Evolutionary conservation across 2,113 vertebrate species (phyloP).

Genomic region (Sprattus sprattus): DNA sequence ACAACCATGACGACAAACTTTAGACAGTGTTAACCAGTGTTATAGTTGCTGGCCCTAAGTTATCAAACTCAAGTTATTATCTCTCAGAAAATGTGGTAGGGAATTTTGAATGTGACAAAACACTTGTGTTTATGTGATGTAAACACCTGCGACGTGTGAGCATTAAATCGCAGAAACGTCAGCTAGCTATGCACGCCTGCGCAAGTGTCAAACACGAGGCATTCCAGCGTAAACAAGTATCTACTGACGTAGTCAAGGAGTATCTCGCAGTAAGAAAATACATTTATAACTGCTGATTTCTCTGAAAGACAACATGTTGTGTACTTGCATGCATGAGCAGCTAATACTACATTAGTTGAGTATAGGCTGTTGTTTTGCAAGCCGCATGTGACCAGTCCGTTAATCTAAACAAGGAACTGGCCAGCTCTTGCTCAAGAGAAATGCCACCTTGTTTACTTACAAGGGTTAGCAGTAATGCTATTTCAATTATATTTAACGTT

Average conservation of each 20-base stretch:
- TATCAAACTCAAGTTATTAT: not conserved
- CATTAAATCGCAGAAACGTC: constrained; percentile 5
- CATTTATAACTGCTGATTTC: not conserved
- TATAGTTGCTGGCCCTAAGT: not conserved
- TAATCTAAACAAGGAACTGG: not conserved
- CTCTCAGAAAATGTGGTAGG: not conserved
- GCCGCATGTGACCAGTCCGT: not conserved
- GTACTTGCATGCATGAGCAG: not conserved
- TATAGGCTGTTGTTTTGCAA: not conserved
- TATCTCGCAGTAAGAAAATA: not conserved
- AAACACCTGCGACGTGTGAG: not conserved
- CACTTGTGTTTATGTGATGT: not conserved
- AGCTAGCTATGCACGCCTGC: not conserved
- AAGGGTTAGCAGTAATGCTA: not conserved
- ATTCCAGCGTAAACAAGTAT: not conserved
- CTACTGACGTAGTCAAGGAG: not conserved
- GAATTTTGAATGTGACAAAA: not conserved
- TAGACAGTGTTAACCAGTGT: not conserved
- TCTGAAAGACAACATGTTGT: not conserved
- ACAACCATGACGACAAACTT: not conserved
- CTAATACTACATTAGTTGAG: too few relatives aligned
- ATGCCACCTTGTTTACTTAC: constrained; percentile 1
- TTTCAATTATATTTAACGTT: not conserved
- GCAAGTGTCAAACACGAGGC: constrained; percentile 17
- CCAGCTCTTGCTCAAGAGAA: not conserved